Evolutionary conservation across 1,140 invertebrate species (phyloP).

Genomic region (Tetramorium alpestre): DNA sequence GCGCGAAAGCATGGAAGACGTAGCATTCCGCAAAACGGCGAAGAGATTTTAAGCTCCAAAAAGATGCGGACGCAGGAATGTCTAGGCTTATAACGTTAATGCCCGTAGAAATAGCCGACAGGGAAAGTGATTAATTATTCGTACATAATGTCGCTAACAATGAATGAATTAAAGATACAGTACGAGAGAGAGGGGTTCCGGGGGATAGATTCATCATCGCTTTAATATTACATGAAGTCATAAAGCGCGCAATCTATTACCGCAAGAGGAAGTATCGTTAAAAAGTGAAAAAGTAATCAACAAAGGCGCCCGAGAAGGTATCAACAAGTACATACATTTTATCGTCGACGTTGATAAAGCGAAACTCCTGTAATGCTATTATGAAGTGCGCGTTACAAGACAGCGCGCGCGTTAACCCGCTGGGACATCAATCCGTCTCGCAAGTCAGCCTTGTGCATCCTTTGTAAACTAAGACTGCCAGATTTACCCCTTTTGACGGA

Average conservation of each 20-base stretch:
- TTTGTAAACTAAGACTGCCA: slow-evolving; percentile 5
- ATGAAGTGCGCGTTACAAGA: slow-evolving; percentile 46
- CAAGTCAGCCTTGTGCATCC: slow-evolving; percentile 35
- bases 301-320: neutral
- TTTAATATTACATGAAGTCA: slow-evolving; percentile 25
- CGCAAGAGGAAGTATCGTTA: neutral
- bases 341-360: slow-evolving; percentile 53
- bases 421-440: slow-evolving; percentile 51
- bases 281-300: slow-evolving; percentile 21
- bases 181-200: neutral
- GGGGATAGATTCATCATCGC: slow-evolving; percentile 20
- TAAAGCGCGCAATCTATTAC: slow-evolving; percentile 13
- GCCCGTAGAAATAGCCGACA: neutral
- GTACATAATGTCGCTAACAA: slow-evolving; percentile 1
- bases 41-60: neutral
- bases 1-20: neutral
- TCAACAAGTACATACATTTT: slow-evolving; percentile 40
- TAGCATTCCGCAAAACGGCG: neutral
- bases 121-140: slow-evolving; percentile 5
- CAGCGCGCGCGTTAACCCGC: slow-evolving; percentile 38
- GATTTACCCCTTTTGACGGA: slow-evolving; percentile 22
- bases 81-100: neutral
- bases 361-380: slow-evolving; percentile 52
- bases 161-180: slow-evolving; percentile 3
- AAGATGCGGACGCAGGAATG: neutral